Evolutionary conservation across 2,797 vertebrate species (phyloP).

Genomic region (Gadopsis marmoratus): DNA sequence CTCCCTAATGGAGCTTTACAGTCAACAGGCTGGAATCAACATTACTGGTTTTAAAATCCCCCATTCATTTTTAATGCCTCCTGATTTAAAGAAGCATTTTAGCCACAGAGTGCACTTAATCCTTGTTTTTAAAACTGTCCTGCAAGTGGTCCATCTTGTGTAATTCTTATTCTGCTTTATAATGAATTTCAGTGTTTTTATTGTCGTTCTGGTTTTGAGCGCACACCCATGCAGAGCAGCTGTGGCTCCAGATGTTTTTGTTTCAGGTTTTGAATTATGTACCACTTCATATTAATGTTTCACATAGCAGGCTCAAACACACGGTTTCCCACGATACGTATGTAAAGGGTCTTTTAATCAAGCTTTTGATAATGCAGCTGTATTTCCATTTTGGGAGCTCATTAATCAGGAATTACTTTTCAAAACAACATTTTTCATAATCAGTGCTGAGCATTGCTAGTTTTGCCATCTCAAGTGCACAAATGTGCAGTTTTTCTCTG

Average conservation of each 20-base stretch:
- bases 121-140: constrained; percentile 53
- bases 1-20: constrained; percentile 51
- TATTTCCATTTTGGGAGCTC: constrained; percentile 1
- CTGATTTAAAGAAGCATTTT: constrained; percentile 56
- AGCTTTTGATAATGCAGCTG: constrained; percentile 3
- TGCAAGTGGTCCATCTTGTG: constrained; percentile 42
- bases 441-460: background rate
- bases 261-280: constrained; percentile 63
- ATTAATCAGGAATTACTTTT: background rate
- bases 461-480: background rate
- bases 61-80: constrained; percentile 59
- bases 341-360: constrained; percentile 19
- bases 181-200: constrained; percentile 47
- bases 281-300: constrained; percentile 53
- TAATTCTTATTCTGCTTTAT: constrained; percentile 46
- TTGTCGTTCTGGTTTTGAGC: constrained; percentile 36
- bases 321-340: constrained; percentile 32
- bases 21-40: constrained; percentile 48
- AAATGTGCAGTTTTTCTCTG: background rate
- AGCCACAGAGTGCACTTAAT: constrained; percentile 62
- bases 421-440: background rate
- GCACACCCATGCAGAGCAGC: constrained; percentile 44
- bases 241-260: constrained; percentile 65
- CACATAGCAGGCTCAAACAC: constrained; percentile 30
- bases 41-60: constrained; percentile 48